Evolutionary conservation across 2,888 invertebrate species (phyloP), one percentile per base, ranked within the genome.

Genomic region (Sinotaia quadrata): DNA sequence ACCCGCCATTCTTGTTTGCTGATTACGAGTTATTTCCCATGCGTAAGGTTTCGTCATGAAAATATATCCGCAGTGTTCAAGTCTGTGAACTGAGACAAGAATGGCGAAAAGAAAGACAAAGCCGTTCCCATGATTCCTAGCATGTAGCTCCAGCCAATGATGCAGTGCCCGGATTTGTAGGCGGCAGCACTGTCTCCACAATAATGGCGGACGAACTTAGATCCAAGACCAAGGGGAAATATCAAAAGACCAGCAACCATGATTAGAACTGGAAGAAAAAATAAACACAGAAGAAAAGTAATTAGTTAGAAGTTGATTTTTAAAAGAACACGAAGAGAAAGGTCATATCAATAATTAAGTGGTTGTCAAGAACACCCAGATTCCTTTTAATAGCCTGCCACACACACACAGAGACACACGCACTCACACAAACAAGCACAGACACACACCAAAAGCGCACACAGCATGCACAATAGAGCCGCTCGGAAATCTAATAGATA

Each of bases 131-230:
- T 86, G 21, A 88, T 85, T 31, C 87, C 87, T 49, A 89, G 79
- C 75, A 89, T 85, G 77, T 88, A 89, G 44, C 87, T 87, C 88
- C 89, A 89, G 36, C 89, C 89, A 29, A 89, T 73, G 57, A 85
- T 81, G 73, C 89, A 89, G 41, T 78, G 76, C 8, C 87, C 88
- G 4, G 87, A 76, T 41, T 81, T 70, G 78, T 84, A 89, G 15
- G 84, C 77, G 34, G 74, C 69, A 27, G 81, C 74, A 1, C 73
- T 66, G 24, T 73, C 62, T 7, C 88, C 88, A 74, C 88, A 89
- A 71, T 88, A 84, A 67, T 82, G 81, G 27, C 84, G 84, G 58
- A 87, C 88, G 69, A 89, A 88, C 27, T 81, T 80, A 18, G 88
- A 87, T 37, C 85, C 87, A 61, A 89, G 82, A 33, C 88, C 88